Percentiles rank a stretch among this genome's conserved stretches.
Evolutionary conservation across 2,113 vertebrate species (phyloP).

Genomic region (Thunnus thynnus): DNA sequence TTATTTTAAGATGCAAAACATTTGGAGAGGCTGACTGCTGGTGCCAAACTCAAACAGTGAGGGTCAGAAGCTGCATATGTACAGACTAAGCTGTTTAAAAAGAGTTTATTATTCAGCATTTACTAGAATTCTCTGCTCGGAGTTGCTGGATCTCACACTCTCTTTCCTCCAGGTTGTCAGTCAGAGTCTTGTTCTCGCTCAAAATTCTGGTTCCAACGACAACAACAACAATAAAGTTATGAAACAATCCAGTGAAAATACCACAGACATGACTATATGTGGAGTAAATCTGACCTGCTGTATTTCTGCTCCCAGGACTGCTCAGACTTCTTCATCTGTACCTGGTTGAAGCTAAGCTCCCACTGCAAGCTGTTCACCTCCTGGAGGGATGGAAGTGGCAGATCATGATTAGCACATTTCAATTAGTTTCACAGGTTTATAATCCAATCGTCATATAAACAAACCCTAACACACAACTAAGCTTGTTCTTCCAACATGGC

Average conservation of each 20-base stretch:
- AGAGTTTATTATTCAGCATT: constrained; percentile 44
- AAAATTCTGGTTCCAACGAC: constrained; percentile 81
- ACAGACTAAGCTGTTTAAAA: too few species aligned
- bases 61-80: background rate
- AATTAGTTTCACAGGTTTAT: background rate
- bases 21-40: background rate
- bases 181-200: constrained; percentile 89
- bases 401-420: background rate
- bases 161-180: constrained; percentile 86
- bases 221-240: background rate
- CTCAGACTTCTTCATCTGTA: constrained; percentile 90
- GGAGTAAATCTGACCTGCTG: constrained; percentile 81
- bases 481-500: too few species aligned
- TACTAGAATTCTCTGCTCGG: constrained; percentile 89
- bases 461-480: too few species aligned
- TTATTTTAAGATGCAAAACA: too few species aligned
- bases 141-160: constrained; percentile 86
- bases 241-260: background rate
- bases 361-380: constrained; percentile 94
- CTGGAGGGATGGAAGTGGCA: constrained; percentile 70
- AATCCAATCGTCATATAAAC: too few species aligned
- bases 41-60: background rate
- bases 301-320: constrained; percentile 90
- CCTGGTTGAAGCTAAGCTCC: constrained; percentile 93
- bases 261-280: background rate